Conservation (phyloP, 1,140 invertebrate genomes). For the Megalopta genalis region DNA sequence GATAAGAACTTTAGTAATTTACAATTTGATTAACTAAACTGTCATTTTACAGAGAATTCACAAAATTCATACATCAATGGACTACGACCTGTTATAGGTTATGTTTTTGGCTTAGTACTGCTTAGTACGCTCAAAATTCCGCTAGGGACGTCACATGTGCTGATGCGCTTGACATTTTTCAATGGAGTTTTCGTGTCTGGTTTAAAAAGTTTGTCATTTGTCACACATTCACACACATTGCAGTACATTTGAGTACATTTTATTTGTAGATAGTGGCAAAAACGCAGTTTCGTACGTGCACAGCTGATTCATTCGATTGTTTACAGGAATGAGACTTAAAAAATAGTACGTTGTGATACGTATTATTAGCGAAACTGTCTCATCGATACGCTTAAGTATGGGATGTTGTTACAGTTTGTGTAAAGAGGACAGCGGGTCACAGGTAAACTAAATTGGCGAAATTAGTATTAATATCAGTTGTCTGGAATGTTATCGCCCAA, state of each 20-base stretch:
- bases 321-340: conserved; percentile 55
- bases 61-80: neutral
- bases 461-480: conserved; percentile 17
- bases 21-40: neutral
- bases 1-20: neutral
- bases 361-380: conserved; percentile 14
- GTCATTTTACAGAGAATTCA: neutral
- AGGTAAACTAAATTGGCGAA: conserved; percentile 74
- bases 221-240: neutral
- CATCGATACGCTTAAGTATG: conserved; percentile 60
- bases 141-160: conserved; percentile 5
- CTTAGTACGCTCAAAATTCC: conserved; percentile 22
- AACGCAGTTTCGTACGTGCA: conserved; percentile 17
- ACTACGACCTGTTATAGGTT: conserved; percentile 20
- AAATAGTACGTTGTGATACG: conserved; percentile 23
- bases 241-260: neutral
- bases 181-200: conserved; percentile 43
- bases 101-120: conserved; percentile 8
- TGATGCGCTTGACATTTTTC: neutral
- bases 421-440: conserved; percentile 81
- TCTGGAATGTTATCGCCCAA: conserved; percentile 16
- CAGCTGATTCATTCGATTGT: conserved; percentile 55
- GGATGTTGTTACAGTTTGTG: conserved; percentile 82
- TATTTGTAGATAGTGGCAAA: conserved; percentile 33
- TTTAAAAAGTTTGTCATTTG: conserved; percentile 12